These are phyloP conservation scores for Gambusia yucatana DNA, from an alignment of 2,797 vertebrate species.

Conservation along the genomic window DNA sequence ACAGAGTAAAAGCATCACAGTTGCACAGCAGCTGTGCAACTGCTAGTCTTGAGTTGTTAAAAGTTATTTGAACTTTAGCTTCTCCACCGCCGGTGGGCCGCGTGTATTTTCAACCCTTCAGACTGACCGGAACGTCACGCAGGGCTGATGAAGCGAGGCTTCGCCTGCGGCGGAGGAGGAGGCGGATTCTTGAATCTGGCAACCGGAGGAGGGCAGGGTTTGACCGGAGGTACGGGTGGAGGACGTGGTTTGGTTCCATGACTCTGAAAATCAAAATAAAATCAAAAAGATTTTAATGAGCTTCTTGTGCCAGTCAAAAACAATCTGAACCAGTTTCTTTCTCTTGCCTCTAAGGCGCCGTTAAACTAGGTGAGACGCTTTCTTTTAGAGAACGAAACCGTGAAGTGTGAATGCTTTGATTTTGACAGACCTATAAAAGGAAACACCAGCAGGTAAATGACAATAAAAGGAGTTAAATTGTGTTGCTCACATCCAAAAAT, in stretches of 20 bases:
- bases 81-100: constrained; percentile 9
- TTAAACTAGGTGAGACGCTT: not conserved
- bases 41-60: constrained; percentile 21
- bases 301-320: not conserved
- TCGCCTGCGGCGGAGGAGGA: constrained; percentile 39
- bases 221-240: constrained; percentile 50
- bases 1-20: constrained; percentile 1
- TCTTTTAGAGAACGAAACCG: not conserved
- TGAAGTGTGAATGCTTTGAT: not conserved
- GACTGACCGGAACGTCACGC: constrained; percentile 28
- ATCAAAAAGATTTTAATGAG: not conserved
- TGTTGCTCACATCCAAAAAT: no score
- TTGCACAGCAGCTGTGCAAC: constrained; percentile 30
- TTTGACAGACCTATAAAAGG: not conserved
- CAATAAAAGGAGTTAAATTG: no score
- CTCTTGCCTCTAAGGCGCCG: not conserved
- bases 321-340: not conserved
- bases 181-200: constrained; percentile 29
- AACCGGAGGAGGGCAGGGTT: constrained; percentile 39
- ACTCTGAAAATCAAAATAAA: constrained; percentile 27
- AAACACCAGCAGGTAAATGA: no score
- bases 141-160: constrained; percentile 41
- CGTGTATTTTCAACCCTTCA: not conserved
- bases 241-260: constrained; percentile 30
- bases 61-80: constrained; percentile 19